Conservation (phyloP, 2,797 vertebrate species). For the Ibycter americanus region DNA sequence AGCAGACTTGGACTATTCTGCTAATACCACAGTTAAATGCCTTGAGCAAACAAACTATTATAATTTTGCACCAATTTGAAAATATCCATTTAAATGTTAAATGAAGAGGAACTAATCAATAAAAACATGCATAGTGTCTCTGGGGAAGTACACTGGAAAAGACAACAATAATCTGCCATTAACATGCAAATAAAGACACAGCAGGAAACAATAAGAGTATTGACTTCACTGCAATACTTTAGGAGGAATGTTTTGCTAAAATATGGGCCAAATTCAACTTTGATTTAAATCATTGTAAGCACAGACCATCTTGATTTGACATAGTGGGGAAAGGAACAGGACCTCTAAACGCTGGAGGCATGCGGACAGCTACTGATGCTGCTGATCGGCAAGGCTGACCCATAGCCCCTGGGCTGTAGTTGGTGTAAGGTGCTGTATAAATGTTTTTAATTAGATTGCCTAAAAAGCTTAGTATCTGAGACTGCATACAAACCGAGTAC, state of each 20-base stretch:
- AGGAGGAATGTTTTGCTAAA: neutral
- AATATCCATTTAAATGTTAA: constrained; percentile 67
- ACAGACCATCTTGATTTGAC: neutral
- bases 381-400: neutral
- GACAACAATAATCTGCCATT: constrained; percentile 42
- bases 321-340: neutral
- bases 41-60: constrained; percentile 62
- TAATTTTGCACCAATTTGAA: constrained; percentile 60
- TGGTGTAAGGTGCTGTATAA: neutral
- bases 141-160: constrained; percentile 29
- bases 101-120: constrained; percentile 73
- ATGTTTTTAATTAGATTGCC: neutral
- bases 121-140: constrained; percentile 53
- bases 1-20: constrained; percentile 10
- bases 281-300: neutral
- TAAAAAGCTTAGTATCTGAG: neutral
- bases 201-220: constrained; percentile 36
- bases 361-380: neutral
- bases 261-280: constrained; percentile 31
- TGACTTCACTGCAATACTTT: neutral
- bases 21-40: constrained; percentile 18
- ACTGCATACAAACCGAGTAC: neutral
- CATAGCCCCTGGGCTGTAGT: neutral
- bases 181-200: constrained; percentile 63
- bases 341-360: neutral